Conservation (phyloP, 23 tunicate species). For the Trididemnum nubilum region DNA sequence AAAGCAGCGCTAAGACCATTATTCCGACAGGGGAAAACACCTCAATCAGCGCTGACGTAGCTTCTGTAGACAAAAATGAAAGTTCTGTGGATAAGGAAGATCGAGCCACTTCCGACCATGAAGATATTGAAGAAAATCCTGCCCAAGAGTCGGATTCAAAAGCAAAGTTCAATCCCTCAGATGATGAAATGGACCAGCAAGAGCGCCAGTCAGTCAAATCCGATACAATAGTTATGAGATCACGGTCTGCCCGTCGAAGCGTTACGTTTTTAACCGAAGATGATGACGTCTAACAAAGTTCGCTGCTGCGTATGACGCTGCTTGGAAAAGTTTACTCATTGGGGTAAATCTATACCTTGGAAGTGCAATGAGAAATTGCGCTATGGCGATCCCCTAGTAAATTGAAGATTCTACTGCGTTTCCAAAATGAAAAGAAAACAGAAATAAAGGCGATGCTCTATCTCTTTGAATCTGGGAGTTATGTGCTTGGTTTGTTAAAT, state of each 20-base stretch:
- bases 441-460: too few relatives aligned
- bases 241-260: slow-evolving; percentile 22
- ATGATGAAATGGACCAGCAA: background rate
- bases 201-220: slow-evolving; percentile 62
- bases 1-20: slow-evolving; percentile 63
- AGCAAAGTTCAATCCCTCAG: background rate
- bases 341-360: too few relatives aligned
- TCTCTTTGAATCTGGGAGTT: too few relatives aligned
- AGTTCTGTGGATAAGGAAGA: slow-evolving; percentile 50
- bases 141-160: background rate
- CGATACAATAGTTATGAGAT: slow-evolving; percentile 44
- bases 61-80: slow-evolving; percentile 40
- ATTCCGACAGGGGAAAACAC: slow-evolving; percentile 77
- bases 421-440: too few relatives aligned
- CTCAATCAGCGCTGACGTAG: slow-evolving; percentile 50
- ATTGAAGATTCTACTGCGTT: too few relatives aligned
- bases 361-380: too few relatives aligned
- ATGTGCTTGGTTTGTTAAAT: too few relatives aligned
- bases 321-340: background rate
- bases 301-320: background rate
- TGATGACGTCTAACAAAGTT: background rate
- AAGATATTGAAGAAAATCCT: background rate
- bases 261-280: slow-evolving; percentile 69
- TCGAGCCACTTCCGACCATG: slow-evolving; percentile 77
- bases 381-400: too few relatives aligned